Evolutionary conservation across 2,888 invertebrate species (phyloP).

Genomic region (Andrena fulva): DNA sequence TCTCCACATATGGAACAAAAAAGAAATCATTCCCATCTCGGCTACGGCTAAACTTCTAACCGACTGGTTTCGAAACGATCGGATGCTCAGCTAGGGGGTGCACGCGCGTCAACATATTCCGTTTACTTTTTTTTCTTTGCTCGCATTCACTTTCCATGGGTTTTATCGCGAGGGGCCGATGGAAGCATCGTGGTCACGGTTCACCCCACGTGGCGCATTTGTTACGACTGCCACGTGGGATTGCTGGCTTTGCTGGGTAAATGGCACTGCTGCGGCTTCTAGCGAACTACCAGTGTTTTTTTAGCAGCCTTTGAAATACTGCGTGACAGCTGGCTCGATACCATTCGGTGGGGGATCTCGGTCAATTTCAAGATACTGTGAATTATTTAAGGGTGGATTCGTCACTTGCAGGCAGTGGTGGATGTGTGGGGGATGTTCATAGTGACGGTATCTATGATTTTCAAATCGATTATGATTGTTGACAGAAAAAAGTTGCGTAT

Average conservation of each 20-base stretch:
- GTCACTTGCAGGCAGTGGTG: too few species aligned
- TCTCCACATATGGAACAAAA: slow-evolving; percentile 25
- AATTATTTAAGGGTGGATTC: slow-evolving; percentile 21
- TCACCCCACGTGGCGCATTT: slow-evolving; percentile 42
- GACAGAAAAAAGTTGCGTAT: too few species aligned
- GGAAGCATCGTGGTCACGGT: slow-evolving; percentile 19
- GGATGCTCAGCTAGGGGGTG: background rate
- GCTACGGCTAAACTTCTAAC: slow-evolving; percentile 25
- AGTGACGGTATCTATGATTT: too few species aligned
- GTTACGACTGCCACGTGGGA: slow-evolving; percentile 35
- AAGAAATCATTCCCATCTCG: slow-evolving; percentile 31
- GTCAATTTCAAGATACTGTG: background rate
- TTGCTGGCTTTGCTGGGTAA: slow-evolving; percentile 2
- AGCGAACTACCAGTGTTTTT: slow-evolving; percentile 4
- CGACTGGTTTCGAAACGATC: slow-evolving; percentile 21
- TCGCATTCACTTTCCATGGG: background rate
- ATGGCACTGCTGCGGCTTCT: slow-evolving; percentile 7
- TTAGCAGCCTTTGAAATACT: background rate
- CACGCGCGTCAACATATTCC: too few species aligned
- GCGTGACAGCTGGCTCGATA: background rate
- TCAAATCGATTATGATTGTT: too few species aligned
- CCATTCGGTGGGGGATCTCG: background rate
- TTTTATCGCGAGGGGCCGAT: slow-evolving; percentile 2
- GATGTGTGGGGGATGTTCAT: too few species aligned
- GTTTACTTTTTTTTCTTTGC: too few species aligned